Evolutionary conservation across 2,113 vertebrate genomes (phyloP).

Genomic region (Pampusana beccarii): DNA sequence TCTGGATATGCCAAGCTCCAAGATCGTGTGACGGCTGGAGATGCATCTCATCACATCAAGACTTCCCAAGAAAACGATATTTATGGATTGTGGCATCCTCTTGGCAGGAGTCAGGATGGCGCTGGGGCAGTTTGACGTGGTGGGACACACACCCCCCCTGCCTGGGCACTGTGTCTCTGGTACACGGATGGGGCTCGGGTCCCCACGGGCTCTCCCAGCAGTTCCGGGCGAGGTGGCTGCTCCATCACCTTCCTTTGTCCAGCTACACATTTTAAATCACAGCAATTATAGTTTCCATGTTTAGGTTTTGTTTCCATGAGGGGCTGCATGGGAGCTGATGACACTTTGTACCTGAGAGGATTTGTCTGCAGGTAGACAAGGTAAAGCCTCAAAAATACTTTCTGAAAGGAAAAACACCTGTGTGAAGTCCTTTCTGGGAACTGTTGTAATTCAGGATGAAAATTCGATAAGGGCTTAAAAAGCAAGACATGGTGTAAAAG

Average conservation of each 20-base stretch:
- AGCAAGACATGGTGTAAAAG: background rate
- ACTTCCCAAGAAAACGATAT: background rate
- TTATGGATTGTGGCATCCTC: background rate
- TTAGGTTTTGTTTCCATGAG: background rate
- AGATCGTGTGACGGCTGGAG: too few relatives aligned
- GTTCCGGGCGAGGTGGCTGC: background rate
- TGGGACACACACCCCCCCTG: fast-evolving
- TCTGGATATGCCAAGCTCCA: too few relatives aligned
- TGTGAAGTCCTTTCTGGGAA: background rate
- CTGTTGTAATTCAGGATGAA: background rate
- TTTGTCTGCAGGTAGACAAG: background rate
- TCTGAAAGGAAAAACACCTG: background rate
- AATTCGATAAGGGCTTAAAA: background rate
- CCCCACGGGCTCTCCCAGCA: background rate
- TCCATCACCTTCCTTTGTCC: background rate
- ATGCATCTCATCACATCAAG: too few relatives aligned
- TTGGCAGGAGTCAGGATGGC: background rate
- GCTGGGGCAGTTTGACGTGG: fast-evolving
- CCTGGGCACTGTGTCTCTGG: too few relatives aligned
- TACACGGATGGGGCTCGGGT: too few relatives aligned
- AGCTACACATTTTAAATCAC: background rate
- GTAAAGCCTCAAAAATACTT: background rate
- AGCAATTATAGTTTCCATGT: background rate
- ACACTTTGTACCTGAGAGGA: background rate
- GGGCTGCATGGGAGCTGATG: background rate